Evolutionary conservation across 2,113 vertebrate genomes (phyloP), one percentile per base, ranked within the genome.

Genomic region (Engystomops pustulosus): DNA sequence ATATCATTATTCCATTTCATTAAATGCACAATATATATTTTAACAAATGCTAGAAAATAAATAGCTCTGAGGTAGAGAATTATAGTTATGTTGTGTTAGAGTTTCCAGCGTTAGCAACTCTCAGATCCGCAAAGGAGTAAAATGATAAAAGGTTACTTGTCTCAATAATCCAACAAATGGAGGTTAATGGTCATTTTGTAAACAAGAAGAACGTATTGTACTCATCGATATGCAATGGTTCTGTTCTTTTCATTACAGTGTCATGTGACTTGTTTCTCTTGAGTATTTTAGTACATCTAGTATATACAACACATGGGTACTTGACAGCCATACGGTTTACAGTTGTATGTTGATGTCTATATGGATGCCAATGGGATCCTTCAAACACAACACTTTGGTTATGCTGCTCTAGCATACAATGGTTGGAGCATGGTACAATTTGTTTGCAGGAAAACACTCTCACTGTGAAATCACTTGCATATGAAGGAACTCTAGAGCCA

Each of bases 1-100:
- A 89, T 58, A 69, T 88, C 86, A 34, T 89, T 74, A 93, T 91
- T 93, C 91, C 91, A 94, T 93, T 91, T 93, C 94, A 92, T 94
- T 94, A 93, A 90, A 91, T 89, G 91, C 92, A 87, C 87, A 89
- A 87, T 86, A 80, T 86, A 45, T 72, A 25, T 34, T 32, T 36
- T 77, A 58, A 77, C n/a, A 58, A 77, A 51, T n/a, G 5, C 18
- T 38, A 25, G 34, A 3, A 60, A 58, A 30, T 77, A 49, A 10
- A 76, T 34, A 51, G 27, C 45, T 47, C 49, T 17, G 9, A 36
- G 32, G 41, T 1, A 78, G 34, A 60, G 27, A 60, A 60, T 25
- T 7, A 60, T 78, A 14, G 32, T 60, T 18, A 58, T 23, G 18
- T 34, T 55, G 51, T 34, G 74, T 60, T 25, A 9, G 2, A 23